Evolutionary conservation across 2,888 invertebrate species (phyloP).

Genomic region (Cephus runcator): DNA sequence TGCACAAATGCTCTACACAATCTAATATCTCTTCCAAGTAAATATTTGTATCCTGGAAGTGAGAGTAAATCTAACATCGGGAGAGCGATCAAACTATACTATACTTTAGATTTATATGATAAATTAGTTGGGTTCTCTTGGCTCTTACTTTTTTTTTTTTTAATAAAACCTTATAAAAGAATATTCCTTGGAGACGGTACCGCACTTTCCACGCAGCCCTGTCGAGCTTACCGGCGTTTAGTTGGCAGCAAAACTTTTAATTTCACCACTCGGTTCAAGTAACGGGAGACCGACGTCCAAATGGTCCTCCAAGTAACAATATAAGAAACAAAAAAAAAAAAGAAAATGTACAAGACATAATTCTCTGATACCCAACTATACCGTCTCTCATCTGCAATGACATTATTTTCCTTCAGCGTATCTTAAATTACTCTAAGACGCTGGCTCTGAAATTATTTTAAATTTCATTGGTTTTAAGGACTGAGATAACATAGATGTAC

Average conservation of each 20-base stretch:
- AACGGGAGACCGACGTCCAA: not conserved
- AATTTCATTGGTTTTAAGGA: not conserved
- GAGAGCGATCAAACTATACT: not conserved
- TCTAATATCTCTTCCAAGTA: not conserved
- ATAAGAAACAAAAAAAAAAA: not conserved
- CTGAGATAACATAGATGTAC: not conserved
- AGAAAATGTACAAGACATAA: not conserved
- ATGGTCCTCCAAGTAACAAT: not conserved
- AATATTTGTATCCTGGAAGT: not conserved
- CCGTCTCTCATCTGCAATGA: not conserved
- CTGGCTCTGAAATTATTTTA: not conserved
- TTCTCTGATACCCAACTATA: not conserved
- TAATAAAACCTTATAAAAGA: not conserved
- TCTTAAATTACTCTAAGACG: not conserved
- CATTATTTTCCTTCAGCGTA: not conserved
- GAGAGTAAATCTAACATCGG: not conserved
- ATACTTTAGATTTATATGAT: not conserved
- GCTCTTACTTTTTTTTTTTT: not conserved
- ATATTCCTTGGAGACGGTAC: not conserved
- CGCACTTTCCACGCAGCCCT: not conserved
- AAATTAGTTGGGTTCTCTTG: not conserved
- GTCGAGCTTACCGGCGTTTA: not conserved
- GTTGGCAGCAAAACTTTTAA: not conserved
- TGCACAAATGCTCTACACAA: not conserved
- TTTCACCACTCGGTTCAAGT: not conserved